These are phyloP conservation scores for Leptosomus discolor DNA, from an alignment of 2,113 vertebrate genomes.

Conservation along the genomic window DNA sequence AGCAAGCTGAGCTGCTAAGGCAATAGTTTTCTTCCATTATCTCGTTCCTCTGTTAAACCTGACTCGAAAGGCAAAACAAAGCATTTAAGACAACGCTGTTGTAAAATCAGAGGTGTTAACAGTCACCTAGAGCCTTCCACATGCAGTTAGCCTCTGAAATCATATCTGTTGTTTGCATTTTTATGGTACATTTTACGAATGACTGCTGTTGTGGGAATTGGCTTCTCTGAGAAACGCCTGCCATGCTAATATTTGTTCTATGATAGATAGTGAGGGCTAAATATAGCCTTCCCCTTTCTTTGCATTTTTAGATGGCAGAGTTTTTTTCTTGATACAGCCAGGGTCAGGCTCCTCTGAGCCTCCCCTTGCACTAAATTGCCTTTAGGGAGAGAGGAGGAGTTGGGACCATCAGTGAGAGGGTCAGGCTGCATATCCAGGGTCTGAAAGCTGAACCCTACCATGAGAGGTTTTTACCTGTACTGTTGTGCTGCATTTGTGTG, in stretches of 20 bases:
- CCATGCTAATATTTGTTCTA: neutral
- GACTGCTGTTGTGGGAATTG: neutral
- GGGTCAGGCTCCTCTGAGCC: neutral
- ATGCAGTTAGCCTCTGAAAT: neutral
- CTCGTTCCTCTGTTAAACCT: neutral
- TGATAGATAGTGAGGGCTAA: neutral
- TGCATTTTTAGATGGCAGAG: neutral
- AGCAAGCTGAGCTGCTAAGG: neutral
- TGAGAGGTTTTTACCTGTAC: neutral
- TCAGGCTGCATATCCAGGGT: neutral
- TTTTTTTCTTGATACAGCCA: neutral
- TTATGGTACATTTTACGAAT: neutral
- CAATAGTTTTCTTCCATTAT: neutral
- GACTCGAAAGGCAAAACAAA: constrained; percentile 31
- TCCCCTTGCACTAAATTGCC: neutral
- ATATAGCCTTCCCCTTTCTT: neutral
- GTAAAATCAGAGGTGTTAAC: neutral
- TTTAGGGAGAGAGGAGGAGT: neutral
- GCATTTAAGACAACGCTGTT: neutral
- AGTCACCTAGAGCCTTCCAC: neutral
- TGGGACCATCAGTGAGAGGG: neutral
- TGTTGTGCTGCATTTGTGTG: accelerated
- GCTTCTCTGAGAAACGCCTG: neutral
- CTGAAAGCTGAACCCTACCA: neutral
- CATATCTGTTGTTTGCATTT: neutral